These are phyloP conservation scores for Empidonax traillii DNA, from an alignment of 2,113 vertebrate species.

Conservation along the genomic window DNA sequence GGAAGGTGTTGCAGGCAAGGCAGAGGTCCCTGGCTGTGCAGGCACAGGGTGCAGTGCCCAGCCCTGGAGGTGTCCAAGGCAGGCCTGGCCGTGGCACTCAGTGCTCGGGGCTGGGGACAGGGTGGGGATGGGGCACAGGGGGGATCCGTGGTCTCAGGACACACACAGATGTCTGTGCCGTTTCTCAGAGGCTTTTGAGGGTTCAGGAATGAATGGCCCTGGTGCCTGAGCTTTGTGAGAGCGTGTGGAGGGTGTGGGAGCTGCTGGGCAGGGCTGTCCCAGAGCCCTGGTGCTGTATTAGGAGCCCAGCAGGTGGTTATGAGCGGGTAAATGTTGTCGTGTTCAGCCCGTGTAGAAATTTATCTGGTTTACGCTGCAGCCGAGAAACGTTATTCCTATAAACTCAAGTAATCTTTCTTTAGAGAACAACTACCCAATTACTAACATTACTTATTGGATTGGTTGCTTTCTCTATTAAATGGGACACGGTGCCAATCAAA, in stretches of 20 bases:
- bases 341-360: conserved; percentile 20
- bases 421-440: conserved; percentile 61
- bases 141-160: background rate
- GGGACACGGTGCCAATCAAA: conserved; percentile 66
- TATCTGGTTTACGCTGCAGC: background rate
- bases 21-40: background rate
- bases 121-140: background rate
- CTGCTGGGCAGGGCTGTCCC: background rate
- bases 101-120: background rate
- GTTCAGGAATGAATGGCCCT: background rate
- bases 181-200: background rate
- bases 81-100: background rate
- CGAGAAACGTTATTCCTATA: background rate
- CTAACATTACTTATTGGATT: conserved; percentile 55
- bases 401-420: conserved; percentile 44
- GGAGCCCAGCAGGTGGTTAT: background rate
- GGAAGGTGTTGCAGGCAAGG: background rate
- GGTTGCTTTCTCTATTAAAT: conserved; percentile 55
- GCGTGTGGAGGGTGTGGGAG: background rate
- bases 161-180: fast-evolving
- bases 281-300: background rate
- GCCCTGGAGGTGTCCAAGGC: background rate
- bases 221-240: background rate
- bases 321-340: background rate
- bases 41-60: background rate